phyloP scores from a whole-genome alignment of 2,113 vertebrate species.

The Eulacestoma nigropectus region DNA sequence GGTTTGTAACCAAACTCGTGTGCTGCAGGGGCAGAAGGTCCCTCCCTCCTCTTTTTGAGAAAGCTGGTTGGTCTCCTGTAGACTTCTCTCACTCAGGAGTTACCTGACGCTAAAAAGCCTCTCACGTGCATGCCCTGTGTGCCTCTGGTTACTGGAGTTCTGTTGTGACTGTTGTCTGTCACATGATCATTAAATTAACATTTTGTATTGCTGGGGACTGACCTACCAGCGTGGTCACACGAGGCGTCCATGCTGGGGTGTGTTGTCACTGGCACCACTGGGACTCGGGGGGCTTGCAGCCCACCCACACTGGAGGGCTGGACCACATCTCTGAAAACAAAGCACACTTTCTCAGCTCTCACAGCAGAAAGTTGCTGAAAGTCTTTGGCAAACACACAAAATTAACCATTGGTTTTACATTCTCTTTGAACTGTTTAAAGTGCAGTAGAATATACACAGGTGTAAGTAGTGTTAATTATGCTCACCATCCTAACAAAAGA shows the following conservation, averaged over 20 bases:
- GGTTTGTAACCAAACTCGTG: neutral
- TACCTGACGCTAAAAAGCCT: neutral
- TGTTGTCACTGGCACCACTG: neutral
- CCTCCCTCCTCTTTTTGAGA: accelerated
- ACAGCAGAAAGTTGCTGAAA: neutral
- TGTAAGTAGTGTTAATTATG: neutral
- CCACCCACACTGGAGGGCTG: neutral
- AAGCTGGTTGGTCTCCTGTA: neutral
- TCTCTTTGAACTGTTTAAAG: neutral
- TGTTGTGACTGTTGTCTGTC: neutral
- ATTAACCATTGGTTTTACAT: neutral
- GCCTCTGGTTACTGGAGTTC: neutral
- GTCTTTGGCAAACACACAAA: neutral
- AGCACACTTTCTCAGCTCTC: neutral
- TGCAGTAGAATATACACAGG: neutral
- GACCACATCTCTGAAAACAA: neutral
- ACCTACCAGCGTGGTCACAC: accelerated
- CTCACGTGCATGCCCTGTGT: accelerated
- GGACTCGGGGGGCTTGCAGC: neutral
- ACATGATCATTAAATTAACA: accelerated
- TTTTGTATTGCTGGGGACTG: accelerated
- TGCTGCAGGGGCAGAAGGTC: neutral
- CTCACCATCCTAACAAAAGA: neutral
- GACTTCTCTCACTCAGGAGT: neutral
- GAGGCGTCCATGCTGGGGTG: neutral